Conservation (phyloP, 2,888 invertebrate species). For the Cepaea hortensis region DNA sequence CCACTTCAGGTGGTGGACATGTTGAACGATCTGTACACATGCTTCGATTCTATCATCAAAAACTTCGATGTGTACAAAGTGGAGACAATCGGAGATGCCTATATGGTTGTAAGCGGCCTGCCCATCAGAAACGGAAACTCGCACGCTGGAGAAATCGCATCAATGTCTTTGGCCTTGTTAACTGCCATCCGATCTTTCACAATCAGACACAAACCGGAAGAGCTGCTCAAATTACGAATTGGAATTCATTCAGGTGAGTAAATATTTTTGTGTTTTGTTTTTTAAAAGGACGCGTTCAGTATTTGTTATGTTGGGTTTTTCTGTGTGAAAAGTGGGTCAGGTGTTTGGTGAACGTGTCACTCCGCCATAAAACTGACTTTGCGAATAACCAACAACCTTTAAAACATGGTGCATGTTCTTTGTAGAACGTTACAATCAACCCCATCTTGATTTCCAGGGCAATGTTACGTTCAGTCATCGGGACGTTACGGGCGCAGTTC, state of each 20-base stretch:
- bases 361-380: too few relatives aligned
- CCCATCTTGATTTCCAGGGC: too few relatives aligned
- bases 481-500: too few relatives aligned
- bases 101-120: slow-evolving; percentile 75
- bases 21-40: slow-evolving; percentile 95
- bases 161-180: slow-evolving; percentile 74
- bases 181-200: slow-evolving; percentile 70
- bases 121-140: slow-evolving; percentile 72
- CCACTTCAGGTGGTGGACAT: slow-evolving; percentile 90
- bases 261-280: background rate
- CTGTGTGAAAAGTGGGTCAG: too few relatives aligned
- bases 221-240: slow-evolving; percentile 71
- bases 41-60: slow-evolving; percentile 95
- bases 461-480: too few relatives aligned
- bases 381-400: too few relatives aligned
- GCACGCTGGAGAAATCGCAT: slow-evolving; percentile 75
- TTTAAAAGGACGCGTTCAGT: background rate
- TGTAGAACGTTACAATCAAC: too few relatives aligned
- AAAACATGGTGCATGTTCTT: too few relatives aligned
- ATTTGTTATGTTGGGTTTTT: too few relatives aligned
- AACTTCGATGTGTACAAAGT: slow-evolving; percentile 99
- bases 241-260: slow-evolving; percentile 74
- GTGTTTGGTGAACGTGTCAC: too few relatives aligned
- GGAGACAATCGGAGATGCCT: slow-evolving; percentile 75
- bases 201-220: slow-evolving; percentile 69